Base-by-base conservation (phyloP, 2,113 vertebrate genomes). In the Hirundichthys speculiger region DNA sequence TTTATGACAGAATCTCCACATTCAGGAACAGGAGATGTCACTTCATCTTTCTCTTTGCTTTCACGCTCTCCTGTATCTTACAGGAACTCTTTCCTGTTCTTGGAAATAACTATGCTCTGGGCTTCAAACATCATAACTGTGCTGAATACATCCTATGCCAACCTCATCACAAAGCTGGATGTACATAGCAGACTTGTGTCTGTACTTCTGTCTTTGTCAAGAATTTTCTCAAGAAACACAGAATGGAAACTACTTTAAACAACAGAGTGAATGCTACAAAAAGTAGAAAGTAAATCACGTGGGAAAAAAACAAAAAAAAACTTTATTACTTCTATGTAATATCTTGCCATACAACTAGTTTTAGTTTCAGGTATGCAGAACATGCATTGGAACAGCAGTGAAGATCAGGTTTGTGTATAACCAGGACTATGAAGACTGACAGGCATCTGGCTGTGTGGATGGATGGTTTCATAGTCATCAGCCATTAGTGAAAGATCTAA, bases 41-140 rank as follows among this genome's bases (percentile, higher is more conserved):
- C 47, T 52, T 61, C 40, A 41, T 55, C 41, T 75, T 52, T 52
- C 18, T 0, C 56, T 56, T 57, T 3, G 12, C 11, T 43, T 65
- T 27, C 24, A 1, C 30, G 42, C 51, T 73, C 38, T 58, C 13
- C 62, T 72, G 41, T 68, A 0, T 55, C n/a, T 38, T 56, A 42
- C 75, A 30, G 73, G 69, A 79, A 83, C 71, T 78, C 75, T 21
- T 34, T 60, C 48, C 72, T 75, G 25, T 55, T 27, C 43, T 67
- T 42, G 51, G 2, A 30, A 13, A 63, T 48, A 57, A 2, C 48
- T 58, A 43, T 82, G 64, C 63, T 76, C 67, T 88, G 82, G 86
- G 81, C 90, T 91, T 92, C 86, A 91, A 91, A 90, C 79, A 91
- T 93, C 86, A 92, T 85, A 64, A 69, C 81, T 88, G 84, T 90